Evolutionary conservation across 2,113 vertebrate genomes (phyloP), one percentile per base, ranked within the genome.

Genomic region (Lates calcarifer): DNA sequence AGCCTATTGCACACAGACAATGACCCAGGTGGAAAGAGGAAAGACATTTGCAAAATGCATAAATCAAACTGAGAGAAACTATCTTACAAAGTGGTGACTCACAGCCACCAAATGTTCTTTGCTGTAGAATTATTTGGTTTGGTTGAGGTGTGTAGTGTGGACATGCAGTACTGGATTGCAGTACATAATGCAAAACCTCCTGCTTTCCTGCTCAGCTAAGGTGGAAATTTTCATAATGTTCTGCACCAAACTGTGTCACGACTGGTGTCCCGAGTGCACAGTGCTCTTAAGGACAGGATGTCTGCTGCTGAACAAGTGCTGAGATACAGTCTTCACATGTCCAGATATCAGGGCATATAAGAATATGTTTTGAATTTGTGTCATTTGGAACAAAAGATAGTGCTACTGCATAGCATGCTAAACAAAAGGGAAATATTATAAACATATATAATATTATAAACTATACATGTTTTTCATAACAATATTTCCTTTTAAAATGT

Each of bases 101-200:
- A 11, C 2, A 33, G 26, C 26, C 4, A 28, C 13, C 6, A 37
- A 13, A 69, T 64, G 9, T 28, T 55, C 22, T 55, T 37, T 57
- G 33, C n/a, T 4, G 28, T 26, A 17, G 12, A 45, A 26, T 20
- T 73, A 24, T 58, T 56, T 67, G 49, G 49, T 72, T 76, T 35
- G 10, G 22, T 35, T 24, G 4, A 18, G 6, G 33, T n/a, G 24
- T n/a, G 28, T 33, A 28, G 9, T 58, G 29, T 33, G 28, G 31
- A 66, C 31, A 20, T n/a, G n/a, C 4, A 51, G n/a, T 17, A 14
- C n/a, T 15, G 39, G 17, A 17, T n/a, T 22, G 49, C 37, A 22
- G 60, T 45, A 17, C 35, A 33, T 60, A 6, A 75, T 63, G 20
- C 57, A 64, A 43, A 55, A 64, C 51, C 39, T 22, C 41, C 41